These are phyloP conservation scores for Bubo scandiacus DNA, from an alignment of 2,113 vertebrate species.

Conservation along the genomic window DNA sequence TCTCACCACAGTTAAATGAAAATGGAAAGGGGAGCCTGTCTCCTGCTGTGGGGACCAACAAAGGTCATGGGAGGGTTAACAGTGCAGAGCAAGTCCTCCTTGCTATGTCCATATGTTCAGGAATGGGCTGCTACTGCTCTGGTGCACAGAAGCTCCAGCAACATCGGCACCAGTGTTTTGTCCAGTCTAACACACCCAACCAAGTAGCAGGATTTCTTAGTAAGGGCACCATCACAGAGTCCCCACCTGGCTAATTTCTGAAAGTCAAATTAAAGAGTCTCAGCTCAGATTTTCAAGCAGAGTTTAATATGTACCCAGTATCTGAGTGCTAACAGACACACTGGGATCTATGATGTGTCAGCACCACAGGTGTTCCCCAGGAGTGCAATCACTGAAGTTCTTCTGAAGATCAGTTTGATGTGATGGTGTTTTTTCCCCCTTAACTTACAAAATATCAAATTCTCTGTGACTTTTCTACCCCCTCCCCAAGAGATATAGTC, in stretches of 20 bases:
- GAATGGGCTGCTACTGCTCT: not conserved
- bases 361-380: not conserved
- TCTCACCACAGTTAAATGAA: not conserved
- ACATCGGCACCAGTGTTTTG: not conserved
- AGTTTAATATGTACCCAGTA: not conserved
- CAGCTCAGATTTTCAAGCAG: not conserved
- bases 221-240: not conserved
- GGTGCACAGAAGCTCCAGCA: not conserved
- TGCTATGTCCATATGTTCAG: not conserved
- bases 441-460: not conserved
- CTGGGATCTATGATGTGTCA: not conserved
- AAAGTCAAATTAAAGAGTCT: not conserved
- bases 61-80: not conserved
- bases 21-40: not conserved
- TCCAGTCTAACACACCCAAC: not conserved
- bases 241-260: not conserved
- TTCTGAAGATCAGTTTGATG: accelerated
- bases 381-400: not conserved
- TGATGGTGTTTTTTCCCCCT: not conserved
- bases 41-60: not conserved
- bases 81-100: not conserved
- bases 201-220: not conserved
- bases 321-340: not conserved
- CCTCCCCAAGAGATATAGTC: not conserved
- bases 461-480: not conserved